Evolutionary conservation across 2,113 vertebrate species (phyloP).

Genomic region (Opisthocomus hoazin): DNA sequence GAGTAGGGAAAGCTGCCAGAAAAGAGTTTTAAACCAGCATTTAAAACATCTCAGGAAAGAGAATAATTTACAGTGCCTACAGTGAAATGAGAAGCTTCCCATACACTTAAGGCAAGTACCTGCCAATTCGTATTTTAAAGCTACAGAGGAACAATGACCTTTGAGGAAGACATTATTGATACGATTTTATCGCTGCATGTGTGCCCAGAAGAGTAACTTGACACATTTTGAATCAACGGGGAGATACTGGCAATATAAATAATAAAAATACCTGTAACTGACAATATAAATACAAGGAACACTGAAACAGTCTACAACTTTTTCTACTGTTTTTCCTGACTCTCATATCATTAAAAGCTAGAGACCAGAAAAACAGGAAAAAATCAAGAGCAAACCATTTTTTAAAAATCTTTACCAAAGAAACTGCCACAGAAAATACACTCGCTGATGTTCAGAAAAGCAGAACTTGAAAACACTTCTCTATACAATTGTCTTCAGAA

Average conservation of each 20-base stretch:
- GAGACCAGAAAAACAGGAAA: not conserved
- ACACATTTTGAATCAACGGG: not conserved
- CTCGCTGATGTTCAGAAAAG: not conserved
- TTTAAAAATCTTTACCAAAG: not conserved
- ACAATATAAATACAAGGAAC: not conserved
- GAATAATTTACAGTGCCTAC: not conserved
- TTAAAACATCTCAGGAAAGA: not conserved
- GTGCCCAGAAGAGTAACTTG: not conserved
- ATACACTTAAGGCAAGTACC: not conserved
- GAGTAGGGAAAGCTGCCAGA: not conserved
- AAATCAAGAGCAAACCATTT: not conserved
- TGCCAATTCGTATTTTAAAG: not conserved
- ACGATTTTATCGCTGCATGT: not conserved
- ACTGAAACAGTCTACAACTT: rapidly evolving
- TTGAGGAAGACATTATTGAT: not conserved
- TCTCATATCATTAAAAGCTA: not conserved
- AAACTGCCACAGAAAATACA: not conserved
- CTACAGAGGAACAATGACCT: not conserved
- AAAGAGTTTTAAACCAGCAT: not conserved
- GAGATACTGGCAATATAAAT: too few relatives aligned
- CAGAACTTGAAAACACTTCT: not conserved
- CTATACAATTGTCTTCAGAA: not conserved
- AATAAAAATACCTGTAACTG: not conserved
- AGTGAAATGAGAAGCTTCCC: not conserved
- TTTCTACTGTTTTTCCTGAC: not conserved